Percentiles rank a stretch among this genome's conserved stretches.
These are phyloP conservation scores for Gastracanthus pulcherrimus DNA, from an alignment of 2,888 invertebrate species.

Conservation along the genomic window DNA sequence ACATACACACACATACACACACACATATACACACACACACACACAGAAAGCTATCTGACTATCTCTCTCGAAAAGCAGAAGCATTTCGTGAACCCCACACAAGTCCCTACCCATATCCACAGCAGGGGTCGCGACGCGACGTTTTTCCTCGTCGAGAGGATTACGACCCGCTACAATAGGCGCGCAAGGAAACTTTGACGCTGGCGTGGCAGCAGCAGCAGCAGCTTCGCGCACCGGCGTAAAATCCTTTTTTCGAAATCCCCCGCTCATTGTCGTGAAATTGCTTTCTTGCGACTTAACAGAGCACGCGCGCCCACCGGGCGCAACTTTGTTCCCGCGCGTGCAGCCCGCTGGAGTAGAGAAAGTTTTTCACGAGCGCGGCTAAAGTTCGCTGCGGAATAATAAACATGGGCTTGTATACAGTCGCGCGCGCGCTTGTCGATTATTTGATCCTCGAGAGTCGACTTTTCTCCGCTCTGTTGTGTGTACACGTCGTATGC, in stretches of 20 bases:
- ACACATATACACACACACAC: too few relatives aligned
- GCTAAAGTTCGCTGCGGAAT: conserved; percentile 30
- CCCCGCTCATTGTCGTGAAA: conserved; percentile 40
- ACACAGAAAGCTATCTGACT: too few relatives aligned
- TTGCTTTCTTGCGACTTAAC: conserved; percentile 44
- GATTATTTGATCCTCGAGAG: conserved; percentile 18
- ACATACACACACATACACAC: too few relatives aligned
- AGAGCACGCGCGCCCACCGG: neutral
- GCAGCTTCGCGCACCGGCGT: neutral
- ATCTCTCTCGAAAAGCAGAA: too few relatives aligned
- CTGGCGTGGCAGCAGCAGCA: neutral
- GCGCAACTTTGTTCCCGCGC: conserved; percentile 14
- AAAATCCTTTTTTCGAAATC: conserved; percentile 40
- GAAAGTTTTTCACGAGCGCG: conserved; percentile 21
- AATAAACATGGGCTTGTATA: conserved; percentile 45
- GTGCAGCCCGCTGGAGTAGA: neutral
- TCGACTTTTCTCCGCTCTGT: too few relatives aligned
- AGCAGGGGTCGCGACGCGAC: too few relatives aligned
- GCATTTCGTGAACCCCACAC: too few relatives aligned
- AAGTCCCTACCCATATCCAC: too few relatives aligned
- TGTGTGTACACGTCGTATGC: too few relatives aligned
- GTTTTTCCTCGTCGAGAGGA: neutral
- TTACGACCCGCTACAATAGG: conserved; percentile 13
- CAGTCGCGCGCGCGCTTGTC: neutral
- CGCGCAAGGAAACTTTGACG: conserved; percentile 21